Evolutionary conservation across 2,113 vertebrate species (phyloP), one percentile per base, ranked within the genome.

Genomic region (Sinocyclocheilus rhinocerous): DNA sequence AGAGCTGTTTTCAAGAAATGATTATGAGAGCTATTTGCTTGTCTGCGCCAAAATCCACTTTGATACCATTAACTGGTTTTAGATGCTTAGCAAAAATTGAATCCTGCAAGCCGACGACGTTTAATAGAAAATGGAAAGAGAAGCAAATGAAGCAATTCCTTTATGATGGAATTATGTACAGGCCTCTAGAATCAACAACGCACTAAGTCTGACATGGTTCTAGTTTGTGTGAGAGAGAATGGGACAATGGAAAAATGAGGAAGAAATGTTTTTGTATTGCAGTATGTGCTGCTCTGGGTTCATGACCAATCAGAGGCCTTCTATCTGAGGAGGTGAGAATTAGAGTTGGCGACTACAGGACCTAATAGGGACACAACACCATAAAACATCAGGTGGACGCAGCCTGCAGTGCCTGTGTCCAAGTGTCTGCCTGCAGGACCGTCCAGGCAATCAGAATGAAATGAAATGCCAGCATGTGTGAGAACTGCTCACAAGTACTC

Each of bases 381-480:
- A 87, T 85, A 88, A 90, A 89, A 91, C 91, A 93, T 93, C 86
- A 92, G 90, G n/a, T 87, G 87, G 88, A 87, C 90, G 89, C 94
- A 94, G 91, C 91, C 93, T 92, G 90, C 90, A 84, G 92, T 93
- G 90, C 92, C 91, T 93, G 88, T 84, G 63, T 86, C 90, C 91
- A 88, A 91, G 92, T 91, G 9, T 92, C 91, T 80, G 88, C 87
- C 84, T 78, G 50, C 69, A 88, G 86, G 88, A 92, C 92, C 92
- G 90, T 93, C 91, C 93, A 93, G 89, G 84, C 81, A 57, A 84
- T 84, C 84, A 67, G 86, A 90, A 88, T 75, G 63, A 83, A 76
- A 70, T 77, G 9, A 80, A 91, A 87, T 88, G 57, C 84, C 18
- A 59, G 20, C 20, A 0, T 59, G 57, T 59, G 55, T 7, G 55